Percentiles rank a stretch among this genome's conserved stretches.
phyloP scores from a whole-genome alignment of 2,113 vertebrate genomes.

The Psophia crepitans region DNA sequence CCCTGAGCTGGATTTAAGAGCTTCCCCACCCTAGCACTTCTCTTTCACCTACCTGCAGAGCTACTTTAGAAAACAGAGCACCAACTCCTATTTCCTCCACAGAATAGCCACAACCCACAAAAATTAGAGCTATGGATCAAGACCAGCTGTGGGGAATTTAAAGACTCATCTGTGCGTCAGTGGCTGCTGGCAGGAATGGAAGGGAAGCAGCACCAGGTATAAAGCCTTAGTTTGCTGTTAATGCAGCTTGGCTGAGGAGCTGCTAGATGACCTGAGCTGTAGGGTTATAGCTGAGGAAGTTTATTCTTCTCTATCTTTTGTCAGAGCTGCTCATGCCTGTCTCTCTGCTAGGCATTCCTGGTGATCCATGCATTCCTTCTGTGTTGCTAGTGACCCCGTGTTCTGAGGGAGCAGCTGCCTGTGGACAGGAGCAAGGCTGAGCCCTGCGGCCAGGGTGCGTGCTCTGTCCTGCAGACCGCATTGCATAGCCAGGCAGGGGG shows the following conservation, averaged over 20 bases:
- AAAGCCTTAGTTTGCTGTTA: background rate
- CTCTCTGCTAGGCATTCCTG: too few species aligned
- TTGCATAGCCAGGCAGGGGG: background rate
- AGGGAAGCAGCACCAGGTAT: background rate
- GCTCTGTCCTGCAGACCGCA: background rate
- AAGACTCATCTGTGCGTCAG: background rate
- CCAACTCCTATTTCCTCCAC: background rate
- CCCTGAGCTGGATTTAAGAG: background rate
- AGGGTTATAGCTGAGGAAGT: background rate
- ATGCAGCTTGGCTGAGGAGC: background rate
- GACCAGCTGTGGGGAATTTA: background rate
- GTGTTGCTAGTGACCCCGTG: background rate
- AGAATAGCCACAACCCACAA: background rate
- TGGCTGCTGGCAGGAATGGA: background rate
- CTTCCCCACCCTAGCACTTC: background rate
- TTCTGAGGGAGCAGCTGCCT: background rate
- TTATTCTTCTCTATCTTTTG: background rate
- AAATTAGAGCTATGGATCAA: background rate
- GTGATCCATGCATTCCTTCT: accelerated
- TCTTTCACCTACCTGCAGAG: background rate
- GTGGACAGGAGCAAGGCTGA: background rate
- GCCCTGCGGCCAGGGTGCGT: background rate
- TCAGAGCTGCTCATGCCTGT: background rate
- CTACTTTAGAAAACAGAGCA: background rate
- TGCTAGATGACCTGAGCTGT: background rate